Base-by-base conservation (phyloP, 1,140 invertebrate species). In the Mamestra configurata region DNA sequence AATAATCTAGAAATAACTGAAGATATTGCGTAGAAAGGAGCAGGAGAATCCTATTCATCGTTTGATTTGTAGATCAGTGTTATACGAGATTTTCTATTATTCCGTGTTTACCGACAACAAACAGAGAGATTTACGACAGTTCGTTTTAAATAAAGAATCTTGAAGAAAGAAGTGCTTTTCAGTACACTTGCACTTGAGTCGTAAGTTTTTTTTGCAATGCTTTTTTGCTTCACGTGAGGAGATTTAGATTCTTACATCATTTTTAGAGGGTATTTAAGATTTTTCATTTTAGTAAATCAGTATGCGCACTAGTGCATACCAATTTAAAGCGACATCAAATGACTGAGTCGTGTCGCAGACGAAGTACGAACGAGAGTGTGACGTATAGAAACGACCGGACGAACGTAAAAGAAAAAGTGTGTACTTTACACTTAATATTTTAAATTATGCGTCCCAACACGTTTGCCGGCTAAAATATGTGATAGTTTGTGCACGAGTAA, bases 1-100 rank as follows among this genome's bases (percentile, higher is more conserved):
- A 37, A 57, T 57, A 73, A 22, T 64, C 57, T 76, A 76, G 73
- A 76, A 76, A 76, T 76, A 76, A 6, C 53, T n/a, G 4, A 46
- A 24, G 18, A 13, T 40, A 66, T 73, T 53, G 49, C 70, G 22
- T n/a, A 37, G 11, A 61, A 46, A 61, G 37, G 40, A 46, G 40
- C 24, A 55, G 24, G 49, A 43, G 37, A 59, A 31, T 64, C 73
- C 8, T 64, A 35, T 31, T 64, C 40, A 24, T 11, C 15, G 35
- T 40, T 66, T 31, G n/a, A 37, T 40, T 24, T 22, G 35, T 66
- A 40, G 20, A 40, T 3, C 18, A 8, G 27, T 37, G 35, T 66
- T 66, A 40, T 13, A 4, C 18, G 61, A 66, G 61, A 35, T 37
- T 66, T 64, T 40, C 15, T 66, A 57, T 66, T 66, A 66, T 66